Evolutionary conservation across 92 coral and sea anemone genomes (phyloP), one percentile per base, ranked within the genome.

Genomic region (Epizoanthus stellaris): DNA sequence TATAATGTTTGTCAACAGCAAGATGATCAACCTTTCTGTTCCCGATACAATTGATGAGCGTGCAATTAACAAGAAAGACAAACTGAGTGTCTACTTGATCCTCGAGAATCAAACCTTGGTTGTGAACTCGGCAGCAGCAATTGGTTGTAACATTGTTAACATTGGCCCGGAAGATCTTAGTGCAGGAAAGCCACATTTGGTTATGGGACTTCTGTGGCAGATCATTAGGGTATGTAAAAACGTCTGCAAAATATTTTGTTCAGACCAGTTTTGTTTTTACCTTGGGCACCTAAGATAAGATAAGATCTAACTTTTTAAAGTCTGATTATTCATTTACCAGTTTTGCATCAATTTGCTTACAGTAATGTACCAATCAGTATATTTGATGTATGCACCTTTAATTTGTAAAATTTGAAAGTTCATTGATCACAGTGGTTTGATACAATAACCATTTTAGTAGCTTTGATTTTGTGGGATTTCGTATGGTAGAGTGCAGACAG

Each of bases 51-150:
- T 96, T 63, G 99, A 96, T 76, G 94, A 90, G 73, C 96, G 99
- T 42, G 99, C 92, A 45, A 86, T 96, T 52, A 96, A 96, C 90
- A 96, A 94, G 60, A 85, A 67, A 80, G 86, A 89, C 64, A 72
- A 90, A 70, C 86, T 96, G 47, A 94, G 92, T 80, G 91, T 96
- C 52, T 94, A 92, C 56, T 82, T 90, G 10, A 91, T 92, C 42
- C 98, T 94, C 53, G 99, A 96, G 77, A 96, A 96, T 84, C 98
- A 94, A 86, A 96, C 94, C 6, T 80, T 96, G 69, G 99, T 93
- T 3, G 75, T 96, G 79, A 96, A 96, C 86, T 96, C 99, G 0
- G 99, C 99, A 12, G 86, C 92, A 5, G 88, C 99, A 23, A 96
- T 96, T 84, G 99, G 99, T 14, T 96, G 99, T 65, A 90, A 94